Conservation (phyloP, 35 echinoderm and acorn worm genomes). For the Chiridota heheva region DNA sequence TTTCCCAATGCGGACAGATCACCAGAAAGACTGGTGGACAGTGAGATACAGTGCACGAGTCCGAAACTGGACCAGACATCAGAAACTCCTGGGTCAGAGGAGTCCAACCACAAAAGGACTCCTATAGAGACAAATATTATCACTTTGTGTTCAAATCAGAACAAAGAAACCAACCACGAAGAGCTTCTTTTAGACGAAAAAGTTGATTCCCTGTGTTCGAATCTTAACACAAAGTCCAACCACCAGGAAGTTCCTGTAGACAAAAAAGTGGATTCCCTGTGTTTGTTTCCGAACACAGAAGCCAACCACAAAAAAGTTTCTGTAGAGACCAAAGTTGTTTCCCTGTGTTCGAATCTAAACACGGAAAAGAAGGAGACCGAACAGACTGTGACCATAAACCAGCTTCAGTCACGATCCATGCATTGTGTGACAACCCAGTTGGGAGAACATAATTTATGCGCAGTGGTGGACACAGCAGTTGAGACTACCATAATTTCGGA, state of each 20-base stretch:
- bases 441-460: background rate
- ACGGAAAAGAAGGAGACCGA: background rate
- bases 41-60: too few species aligned
- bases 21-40: too few species aligned
- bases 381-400: background rate
- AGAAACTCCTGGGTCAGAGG: background rate
- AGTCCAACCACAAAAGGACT: background rate
- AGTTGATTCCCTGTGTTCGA: too few species aligned
- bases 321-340: background rate
- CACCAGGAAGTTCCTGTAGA: background rate
- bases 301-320: background rate
- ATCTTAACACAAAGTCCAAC: background rate
- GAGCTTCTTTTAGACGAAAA: background rate
- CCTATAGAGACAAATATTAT: too few species aligned
- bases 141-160: too few species aligned
- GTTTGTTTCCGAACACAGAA: background rate
- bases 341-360: too few species aligned
- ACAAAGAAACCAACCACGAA: background rate
- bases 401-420: background rate
- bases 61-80: too few species aligned
- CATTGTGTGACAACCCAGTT: background rate
- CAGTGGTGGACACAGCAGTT: too few species aligned
- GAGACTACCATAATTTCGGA: conserved; percentile 26
- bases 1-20: background rate
- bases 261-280: background rate